phyloP scores from a whole-genome alignment of 2,888 invertebrate species.

The Phaedon cochleariae region DNA sequence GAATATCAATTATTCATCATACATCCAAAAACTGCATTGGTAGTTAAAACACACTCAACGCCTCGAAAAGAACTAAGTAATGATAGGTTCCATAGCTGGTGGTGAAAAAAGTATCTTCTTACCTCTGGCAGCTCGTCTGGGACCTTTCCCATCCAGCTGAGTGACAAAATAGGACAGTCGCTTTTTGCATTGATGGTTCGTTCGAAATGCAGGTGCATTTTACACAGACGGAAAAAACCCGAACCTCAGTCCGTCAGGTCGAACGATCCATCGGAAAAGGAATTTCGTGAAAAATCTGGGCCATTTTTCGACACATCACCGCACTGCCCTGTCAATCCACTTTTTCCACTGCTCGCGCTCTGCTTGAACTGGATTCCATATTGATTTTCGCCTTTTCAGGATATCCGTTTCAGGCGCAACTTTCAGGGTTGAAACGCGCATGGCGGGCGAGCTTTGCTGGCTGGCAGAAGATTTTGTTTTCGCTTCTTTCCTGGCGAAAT shows the following conservation, averaged over 20 bases:
- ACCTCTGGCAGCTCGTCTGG: constrained; percentile 96
- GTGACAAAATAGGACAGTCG: constrained; percentile 92
- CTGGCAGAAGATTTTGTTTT: not conserved
- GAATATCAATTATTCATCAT: no score
- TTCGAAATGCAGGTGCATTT: constrained; percentile 98
- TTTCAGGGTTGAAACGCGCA: constrained; percentile 12
- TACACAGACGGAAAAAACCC: no score
- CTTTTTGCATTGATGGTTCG: constrained; percentile 92
- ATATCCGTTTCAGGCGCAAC: constrained; percentile 18
- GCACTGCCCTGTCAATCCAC: no score
- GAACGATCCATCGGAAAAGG: not conserved
- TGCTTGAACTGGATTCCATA: constrained; percentile 52
- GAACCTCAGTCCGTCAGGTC: not conserved
- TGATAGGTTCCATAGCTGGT: no score
- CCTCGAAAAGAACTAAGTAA: no score
- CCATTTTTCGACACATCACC: not conserved
- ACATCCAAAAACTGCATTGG: no score
- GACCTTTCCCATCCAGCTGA: constrained; percentile 99
- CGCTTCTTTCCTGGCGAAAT: no score
- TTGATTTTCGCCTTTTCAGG: constrained; percentile 57
- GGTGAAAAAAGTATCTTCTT: no score
- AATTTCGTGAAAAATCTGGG: not conserved
- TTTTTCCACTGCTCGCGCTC: constrained; percentile 39
- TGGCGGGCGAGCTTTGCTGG: no score
- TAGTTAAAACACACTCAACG: no score